These are phyloP conservation scores for Hystrix cristata DNA, from an alignment of 2,113 vertebrate genomes.

Conservation along the genomic window DNA sequence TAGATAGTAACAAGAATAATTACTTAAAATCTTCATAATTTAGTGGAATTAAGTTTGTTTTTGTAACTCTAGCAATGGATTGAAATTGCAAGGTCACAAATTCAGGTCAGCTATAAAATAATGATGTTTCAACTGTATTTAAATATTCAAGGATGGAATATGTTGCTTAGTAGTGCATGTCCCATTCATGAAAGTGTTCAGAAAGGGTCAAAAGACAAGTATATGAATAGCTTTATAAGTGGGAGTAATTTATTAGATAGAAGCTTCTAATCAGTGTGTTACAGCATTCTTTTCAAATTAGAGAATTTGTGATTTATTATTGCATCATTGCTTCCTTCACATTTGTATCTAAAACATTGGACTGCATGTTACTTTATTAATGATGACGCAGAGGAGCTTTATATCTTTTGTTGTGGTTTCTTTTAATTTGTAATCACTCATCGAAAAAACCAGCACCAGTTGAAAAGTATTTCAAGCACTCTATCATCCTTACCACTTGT, in stretches of 20 bases:
- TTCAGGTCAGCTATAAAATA: background rate
- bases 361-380: background rate
- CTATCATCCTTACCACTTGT: background rate
- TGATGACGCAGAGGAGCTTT: background rate
- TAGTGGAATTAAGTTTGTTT: background rate
- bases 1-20: background rate
- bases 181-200: background rate
- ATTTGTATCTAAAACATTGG: background rate
- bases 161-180: background rate
- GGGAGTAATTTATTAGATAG: background rate
- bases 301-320: background rate
- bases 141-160: background rate
- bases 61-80: background rate
- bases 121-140: background rate
- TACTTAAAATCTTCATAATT: background rate
- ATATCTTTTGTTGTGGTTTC: background rate
- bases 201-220: background rate
- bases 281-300: background rate
- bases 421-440: background rate
- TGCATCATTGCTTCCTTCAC: background rate
- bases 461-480: background rate
- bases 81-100: background rate
- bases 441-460: background rate
- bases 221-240: background rate
- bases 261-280: background rate